Evolutionary conservation across 2,888 invertebrate species (phyloP).

Genomic region (Caenorhabditis plicata): DNA sequence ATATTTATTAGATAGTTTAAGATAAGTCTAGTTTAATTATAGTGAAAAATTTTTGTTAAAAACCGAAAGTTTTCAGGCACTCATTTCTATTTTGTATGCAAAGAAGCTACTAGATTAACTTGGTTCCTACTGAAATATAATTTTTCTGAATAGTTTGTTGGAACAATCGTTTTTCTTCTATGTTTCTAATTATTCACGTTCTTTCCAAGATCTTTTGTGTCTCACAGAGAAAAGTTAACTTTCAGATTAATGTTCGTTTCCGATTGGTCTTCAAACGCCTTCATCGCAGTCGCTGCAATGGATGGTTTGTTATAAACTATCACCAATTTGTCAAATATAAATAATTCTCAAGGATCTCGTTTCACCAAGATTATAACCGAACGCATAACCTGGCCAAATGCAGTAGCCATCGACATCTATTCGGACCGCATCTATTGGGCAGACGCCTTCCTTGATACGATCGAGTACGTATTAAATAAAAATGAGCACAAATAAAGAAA

Average conservation of each 20-base stretch:
- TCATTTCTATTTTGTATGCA: no score
- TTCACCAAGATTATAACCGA: constrained; percentile 78
- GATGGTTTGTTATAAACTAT: constrained; percentile 74
- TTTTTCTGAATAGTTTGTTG: background rate
- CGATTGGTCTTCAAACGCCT: constrained; percentile 84
- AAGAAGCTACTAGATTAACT: background rate
- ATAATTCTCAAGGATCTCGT: constrained; percentile 71
- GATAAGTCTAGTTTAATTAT: no score
- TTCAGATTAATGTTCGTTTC: constrained; percentile 77
- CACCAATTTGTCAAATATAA: background rate
- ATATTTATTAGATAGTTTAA: no score
- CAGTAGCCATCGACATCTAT: constrained; percentile 86
- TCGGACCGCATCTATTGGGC: constrained; percentile 92
- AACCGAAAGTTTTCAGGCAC: no score
- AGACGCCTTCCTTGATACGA: constrained; percentile 91
- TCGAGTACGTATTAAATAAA: constrained; percentile 72
- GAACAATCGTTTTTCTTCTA: background rate
- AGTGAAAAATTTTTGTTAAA: no score
- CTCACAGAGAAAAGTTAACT: no score
- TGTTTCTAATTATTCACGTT: no score
- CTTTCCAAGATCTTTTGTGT: no score
- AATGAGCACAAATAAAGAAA: background rate
- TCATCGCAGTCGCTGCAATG: constrained; percentile 93
- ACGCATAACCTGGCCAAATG: constrained; percentile 95
- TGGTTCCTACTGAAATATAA: background rate